Evolutionary conservation across 2,797 vertebrate species (phyloP).

Genomic region (Urocyon cinereoargenteus): DNA sequence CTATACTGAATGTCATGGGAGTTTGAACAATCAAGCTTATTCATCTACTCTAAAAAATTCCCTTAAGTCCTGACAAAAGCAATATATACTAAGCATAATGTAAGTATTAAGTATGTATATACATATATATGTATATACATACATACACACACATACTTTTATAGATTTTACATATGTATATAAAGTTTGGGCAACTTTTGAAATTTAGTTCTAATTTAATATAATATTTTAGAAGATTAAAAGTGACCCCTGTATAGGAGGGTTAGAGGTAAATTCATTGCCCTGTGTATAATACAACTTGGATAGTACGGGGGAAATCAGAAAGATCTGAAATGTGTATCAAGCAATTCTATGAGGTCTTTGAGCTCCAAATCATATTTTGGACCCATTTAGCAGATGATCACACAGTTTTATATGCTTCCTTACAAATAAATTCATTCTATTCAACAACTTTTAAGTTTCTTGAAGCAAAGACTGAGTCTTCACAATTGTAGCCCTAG

Average conservation of each 20-base stretch:
- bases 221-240: neutral
- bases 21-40: neutral
- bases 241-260: neutral
- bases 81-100: neutral
- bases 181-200: neutral
- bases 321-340: neutral
- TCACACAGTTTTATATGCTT: neutral
- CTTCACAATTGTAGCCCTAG: neutral
- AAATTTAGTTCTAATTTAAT: conserved; percentile 20
- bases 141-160: neutral
- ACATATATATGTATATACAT: neutral
- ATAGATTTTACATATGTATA: neutral
- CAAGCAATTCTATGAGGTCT: neutral
- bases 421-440: neutral
- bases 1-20: neutral
- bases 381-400: neutral
- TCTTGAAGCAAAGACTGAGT: neutral
- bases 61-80: neutral
- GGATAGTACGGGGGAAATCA: neutral
- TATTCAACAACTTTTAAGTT: neutral
- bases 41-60: neutral
- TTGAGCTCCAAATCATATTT: neutral
- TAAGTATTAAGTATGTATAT: neutral
- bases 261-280: neutral
- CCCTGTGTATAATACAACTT: neutral